phyloP scores from a whole-genome alignment of 1,140 invertebrate genomes.

The Panagrolaimus sp. region DNA sequence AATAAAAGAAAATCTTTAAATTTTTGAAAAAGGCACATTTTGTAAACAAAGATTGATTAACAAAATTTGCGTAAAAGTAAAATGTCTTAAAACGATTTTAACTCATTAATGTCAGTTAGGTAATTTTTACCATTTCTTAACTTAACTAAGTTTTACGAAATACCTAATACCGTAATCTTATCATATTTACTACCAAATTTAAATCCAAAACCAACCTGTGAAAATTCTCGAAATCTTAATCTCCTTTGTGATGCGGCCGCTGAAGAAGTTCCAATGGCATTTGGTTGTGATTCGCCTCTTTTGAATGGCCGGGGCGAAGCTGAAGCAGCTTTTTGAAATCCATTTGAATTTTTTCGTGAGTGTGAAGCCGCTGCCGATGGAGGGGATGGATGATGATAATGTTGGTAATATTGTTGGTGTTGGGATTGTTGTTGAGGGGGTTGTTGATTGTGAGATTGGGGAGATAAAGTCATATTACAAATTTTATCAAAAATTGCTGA shows the following conservation, averaged over 20 bases:
- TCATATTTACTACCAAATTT: no score
- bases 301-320: not conserved
- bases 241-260: not conserved
- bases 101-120: no score
- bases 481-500: conserved; percentile 13
- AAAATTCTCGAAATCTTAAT: conserved; percentile 8
- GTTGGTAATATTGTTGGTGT: not conserved
- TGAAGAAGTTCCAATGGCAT: not conserved
- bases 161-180: no score
- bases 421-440: not conserved
- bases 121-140: no score
- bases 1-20: no score
- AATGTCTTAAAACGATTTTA: no score
- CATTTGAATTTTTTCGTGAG: not conserved
- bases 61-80: no score
- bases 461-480: conserved; percentile 7
- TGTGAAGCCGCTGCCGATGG: not conserved
- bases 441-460: not conserved
- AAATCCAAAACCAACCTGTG: not conserved
- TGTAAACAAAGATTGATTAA: no score
- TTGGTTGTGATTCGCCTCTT: conserved; percentile 1
- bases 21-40: no score
- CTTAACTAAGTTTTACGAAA: no score
- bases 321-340: not conserved
- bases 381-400: no score